Percentiles rank a stretch among this genome's conserved stretches.
phyloP scores from a whole-genome alignment of 2,113 vertebrate genomes.

The Myanophis thanlyinensis region DNA sequence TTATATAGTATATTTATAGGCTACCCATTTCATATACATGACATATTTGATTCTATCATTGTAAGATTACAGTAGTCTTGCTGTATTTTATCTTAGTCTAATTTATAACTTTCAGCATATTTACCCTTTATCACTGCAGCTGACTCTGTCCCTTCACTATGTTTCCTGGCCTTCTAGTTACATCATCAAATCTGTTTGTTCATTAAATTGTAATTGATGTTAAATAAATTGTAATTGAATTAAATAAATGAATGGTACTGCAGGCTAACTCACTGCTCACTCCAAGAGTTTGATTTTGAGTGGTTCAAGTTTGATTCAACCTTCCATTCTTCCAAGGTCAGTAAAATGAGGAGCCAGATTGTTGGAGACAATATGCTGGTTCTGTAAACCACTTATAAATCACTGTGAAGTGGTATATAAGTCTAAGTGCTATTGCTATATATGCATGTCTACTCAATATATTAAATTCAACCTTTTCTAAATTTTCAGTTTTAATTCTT shows the following conservation, averaged over 20 bases:
- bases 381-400: no score
- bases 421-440: no score
- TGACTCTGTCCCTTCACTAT: not conserved
- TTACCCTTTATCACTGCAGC: not conserved
- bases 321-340: no score
- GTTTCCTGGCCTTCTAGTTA: not conserved
- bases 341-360: no score
- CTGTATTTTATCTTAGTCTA: constrained; percentile 30
- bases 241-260: not conserved
- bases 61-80: constrained; percentile 24
- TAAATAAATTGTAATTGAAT: not conserved
- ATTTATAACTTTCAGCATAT: constrained; percentile 15
- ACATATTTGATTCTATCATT: constrained; percentile 12
- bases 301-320: no score
- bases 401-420: no score
- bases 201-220: not conserved
- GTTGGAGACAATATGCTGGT: no score
- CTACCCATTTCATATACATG: not conserved
- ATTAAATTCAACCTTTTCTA: not conserved
- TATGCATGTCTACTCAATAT: not conserved
- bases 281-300: no score
- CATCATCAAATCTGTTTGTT: not conserved
- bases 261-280: no score
- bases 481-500: not conserved
- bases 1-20: not conserved